Percentiles rank a stretch among this genome's conserved stretches.
phyloP scores from a whole-genome alignment of 2,797 vertebrate genomes.

The Nyctibius grandis region DNA sequence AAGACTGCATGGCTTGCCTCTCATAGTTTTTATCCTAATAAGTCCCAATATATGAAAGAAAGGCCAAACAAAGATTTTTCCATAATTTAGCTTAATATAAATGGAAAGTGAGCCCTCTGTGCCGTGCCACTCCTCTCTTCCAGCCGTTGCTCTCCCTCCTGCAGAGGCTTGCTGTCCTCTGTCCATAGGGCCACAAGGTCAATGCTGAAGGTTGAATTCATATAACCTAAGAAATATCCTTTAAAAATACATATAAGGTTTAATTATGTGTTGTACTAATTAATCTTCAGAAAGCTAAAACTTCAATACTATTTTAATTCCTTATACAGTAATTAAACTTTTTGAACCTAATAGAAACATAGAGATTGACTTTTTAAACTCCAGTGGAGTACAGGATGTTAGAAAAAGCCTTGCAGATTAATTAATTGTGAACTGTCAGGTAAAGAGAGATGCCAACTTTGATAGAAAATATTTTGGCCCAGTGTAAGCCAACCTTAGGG shows the following conservation, averaged over 20 bases:
- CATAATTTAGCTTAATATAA: background rate
- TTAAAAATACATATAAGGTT: background rate
- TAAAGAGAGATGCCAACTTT: background rate
- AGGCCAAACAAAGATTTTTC: background rate
- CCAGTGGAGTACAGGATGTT: background rate
- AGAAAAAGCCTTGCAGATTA: conserved; percentile 19
- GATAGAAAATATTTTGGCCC: background rate
- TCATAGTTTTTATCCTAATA: background rate
- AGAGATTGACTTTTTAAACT: conserved; percentile 37
- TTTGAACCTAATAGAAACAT: conserved; percentile 30
- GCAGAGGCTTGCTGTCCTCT: background rate
- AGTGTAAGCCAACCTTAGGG: background rate
- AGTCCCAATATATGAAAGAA: background rate
- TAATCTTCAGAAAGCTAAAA: conserved; percentile 23
- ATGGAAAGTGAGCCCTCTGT: background rate
- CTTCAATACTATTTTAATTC: conserved; percentile 19
- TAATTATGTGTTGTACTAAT: conserved; percentile 10
- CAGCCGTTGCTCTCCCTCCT: background rate
- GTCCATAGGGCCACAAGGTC: background rate
- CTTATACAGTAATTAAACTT: conserved; percentile 43
- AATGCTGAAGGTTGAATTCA: background rate
- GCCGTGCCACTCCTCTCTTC: background rate
- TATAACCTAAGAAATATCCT: background rate
- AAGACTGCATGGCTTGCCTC: background rate
- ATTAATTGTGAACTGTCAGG: background rate